Conservation (phyloP, 2,888 invertebrate species). For the Thymelicus lineola region DNA sequence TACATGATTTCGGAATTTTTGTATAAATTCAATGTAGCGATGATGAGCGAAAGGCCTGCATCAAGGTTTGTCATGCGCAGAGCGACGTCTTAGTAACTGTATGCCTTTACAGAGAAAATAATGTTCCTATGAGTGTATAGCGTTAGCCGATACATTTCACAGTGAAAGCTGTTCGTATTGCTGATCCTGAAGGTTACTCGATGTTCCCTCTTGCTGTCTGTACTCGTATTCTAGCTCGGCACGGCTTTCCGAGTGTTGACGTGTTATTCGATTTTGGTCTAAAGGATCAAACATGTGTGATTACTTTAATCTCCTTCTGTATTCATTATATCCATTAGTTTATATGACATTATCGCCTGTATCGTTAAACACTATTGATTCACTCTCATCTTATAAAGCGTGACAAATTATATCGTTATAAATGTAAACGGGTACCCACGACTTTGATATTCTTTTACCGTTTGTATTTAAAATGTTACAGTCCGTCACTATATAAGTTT, state of each 20-base stretch:
- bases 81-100: not conserved
- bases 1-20: not conserved
- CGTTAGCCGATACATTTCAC: not conserved
- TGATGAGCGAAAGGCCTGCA: no score
- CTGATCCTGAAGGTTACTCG: not conserved
- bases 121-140: constrained; percentile 10
- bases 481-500: not conserved
- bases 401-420: no score
- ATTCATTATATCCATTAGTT: not conserved
- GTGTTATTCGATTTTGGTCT: no score
- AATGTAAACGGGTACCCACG: no score
- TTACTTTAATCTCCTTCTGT: not conserved
- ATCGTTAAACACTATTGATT: no score
- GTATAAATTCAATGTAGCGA: not conserved
- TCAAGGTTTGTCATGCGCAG: not conserved
- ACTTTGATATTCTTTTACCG: no score
- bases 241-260: no score
- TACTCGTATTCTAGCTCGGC: not conserved
- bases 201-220: not conserved
- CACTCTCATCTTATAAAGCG: no score
- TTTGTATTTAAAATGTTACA: not conserved
- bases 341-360: no score
- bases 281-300: not conserved
- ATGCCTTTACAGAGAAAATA: constrained; percentile 1
- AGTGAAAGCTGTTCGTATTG: not conserved